These are phyloP conservation scores for Drosophila mauritiana DNA, from an alignment of 1,140 invertebrate genomes.

Conservation along the genomic window DNA sequence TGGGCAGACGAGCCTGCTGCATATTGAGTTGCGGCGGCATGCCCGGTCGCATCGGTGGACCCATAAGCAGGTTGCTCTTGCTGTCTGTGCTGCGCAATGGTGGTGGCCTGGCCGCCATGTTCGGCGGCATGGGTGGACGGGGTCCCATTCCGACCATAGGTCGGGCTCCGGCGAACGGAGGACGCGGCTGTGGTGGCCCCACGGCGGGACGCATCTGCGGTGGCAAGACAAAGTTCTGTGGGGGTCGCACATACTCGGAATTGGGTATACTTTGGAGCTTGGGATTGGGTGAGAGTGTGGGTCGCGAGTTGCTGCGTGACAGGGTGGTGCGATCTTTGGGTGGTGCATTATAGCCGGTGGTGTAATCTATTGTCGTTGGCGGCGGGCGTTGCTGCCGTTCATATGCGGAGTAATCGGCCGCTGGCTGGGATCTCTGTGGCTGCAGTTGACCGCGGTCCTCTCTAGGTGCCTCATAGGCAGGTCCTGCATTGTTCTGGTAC, in stretches of 20 bases:
- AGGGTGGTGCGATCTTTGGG: conserved; percentile 44
- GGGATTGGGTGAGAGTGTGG: conserved; percentile 13
- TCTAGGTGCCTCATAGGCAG: not conserved
- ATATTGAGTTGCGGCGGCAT: conserved; percentile 62
- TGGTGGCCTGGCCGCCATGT: conserved; percentile 64
- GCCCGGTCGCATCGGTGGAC: conserved; percentile 70
- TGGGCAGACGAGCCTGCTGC: conserved; percentile 63
- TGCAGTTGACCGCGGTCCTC: conserved; percentile 6
- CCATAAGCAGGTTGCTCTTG: conserved; percentile 77
- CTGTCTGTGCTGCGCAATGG: conserved; percentile 77
- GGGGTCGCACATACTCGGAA: conserved; percentile 50
- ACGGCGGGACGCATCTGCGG: conserved; percentile 70
- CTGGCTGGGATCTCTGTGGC: not conserved
- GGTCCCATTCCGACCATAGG: conserved; percentile 73
- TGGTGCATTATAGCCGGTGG: conserved; percentile 10
- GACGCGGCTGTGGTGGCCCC: conserved; percentile 69
- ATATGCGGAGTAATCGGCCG: conserved; percentile 3
- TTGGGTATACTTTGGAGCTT: conserved; percentile 40
- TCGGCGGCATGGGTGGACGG: conserved; percentile 70
- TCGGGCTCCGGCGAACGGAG: conserved; percentile 70
- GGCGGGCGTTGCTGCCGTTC: conserved; percentile 25
- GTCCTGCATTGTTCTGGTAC: not conserved
- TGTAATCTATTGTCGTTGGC: conserved; percentile 8
- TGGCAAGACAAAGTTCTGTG: conserved; percentile 65
- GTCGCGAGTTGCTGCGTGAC: conserved; percentile 27